Evolutionary conservation across 2,113 vertebrate species (phyloP), one percentile per base, ranked within the genome.

Genomic region (Hyperoodon ampullatus): DNA sequence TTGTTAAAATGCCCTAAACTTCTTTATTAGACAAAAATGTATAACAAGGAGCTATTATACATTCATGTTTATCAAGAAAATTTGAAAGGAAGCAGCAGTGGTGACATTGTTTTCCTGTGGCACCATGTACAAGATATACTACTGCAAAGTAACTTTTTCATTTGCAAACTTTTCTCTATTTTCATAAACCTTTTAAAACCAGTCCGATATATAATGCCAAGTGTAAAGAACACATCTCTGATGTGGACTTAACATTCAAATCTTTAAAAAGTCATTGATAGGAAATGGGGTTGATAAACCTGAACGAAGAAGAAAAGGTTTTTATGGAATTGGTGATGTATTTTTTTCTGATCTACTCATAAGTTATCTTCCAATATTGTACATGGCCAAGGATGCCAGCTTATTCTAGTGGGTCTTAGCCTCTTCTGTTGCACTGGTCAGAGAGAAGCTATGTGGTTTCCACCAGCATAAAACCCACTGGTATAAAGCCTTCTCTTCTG

Each of bases 381-480:
- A 33, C 14, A 42, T 50, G 16, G 44, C 23, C 66, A 88, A 86
- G 16, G 11, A 2, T 5, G 0, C 15, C 75, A 15, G 14, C 35
- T 30, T 11, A 5, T 77, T 55, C 13, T 39, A 1, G 1, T 8
- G 1, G 3, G 26, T 10, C 8, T 47, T 26, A 39, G 12, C 8
- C 28, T 58, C 39, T 75, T 91, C 4, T 18, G 24, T 8, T 63
- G 23, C 30, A 13, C 8, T 75, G 55, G 18, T 55, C 23, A 58
- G 28, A 66, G 28, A 66, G 23, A 68, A 35, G 9, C 11, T 60
- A 30, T 15, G 24, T 78, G 9, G 26, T 5, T 68, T 15, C 14
- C 13, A 50, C 13, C 24, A 6, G 6, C 28, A 10, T 68, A 39
- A 23, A 26, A 61, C 1, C 6, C 16, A 77, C 28, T 33, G 47